Evolutionary conservation across 2,797 vertebrate genomes (phyloP).

Genomic region (Erpetoichthys calabaricus): DNA sequence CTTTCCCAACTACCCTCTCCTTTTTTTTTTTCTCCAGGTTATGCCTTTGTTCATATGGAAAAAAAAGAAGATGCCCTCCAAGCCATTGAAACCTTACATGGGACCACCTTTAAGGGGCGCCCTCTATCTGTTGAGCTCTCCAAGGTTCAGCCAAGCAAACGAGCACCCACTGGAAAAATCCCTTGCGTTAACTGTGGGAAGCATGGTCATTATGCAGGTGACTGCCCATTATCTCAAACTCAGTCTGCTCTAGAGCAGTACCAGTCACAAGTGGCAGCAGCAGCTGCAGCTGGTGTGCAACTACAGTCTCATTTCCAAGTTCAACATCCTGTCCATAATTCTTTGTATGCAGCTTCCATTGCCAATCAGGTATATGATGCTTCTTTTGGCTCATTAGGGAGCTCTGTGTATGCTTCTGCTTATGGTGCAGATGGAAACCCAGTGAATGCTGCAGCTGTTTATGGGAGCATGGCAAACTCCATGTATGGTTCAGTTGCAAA

Average conservation of each 20-base stretch:
- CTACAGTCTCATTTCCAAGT: slow-evolving; percentile 55
- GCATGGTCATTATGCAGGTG: slow-evolving; percentile 63
- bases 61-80: slow-evolving; percentile 89
- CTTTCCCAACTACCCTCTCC: slow-evolving; percentile 38
- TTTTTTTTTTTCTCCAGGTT: slow-evolving; percentile 67
- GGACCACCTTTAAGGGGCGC: slow-evolving; percentile 89
- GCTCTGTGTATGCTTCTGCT: slow-evolving; percentile 40
- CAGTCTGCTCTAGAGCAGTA: slow-evolving; percentile 53
- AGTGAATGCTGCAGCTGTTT: not conserved
- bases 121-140: slow-evolving; percentile 91
- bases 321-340: slow-evolving; percentile 63
- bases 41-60: slow-evolving; percentile 98
- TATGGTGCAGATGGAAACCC: slow-evolving; percentile 30
- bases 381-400: slow-evolving; percentile 39
- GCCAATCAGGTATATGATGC: slow-evolving; percentile 60
- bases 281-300: slow-evolving; percentile 41
- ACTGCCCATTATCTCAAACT: slow-evolving; percentile 55
- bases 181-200: slow-evolving; percentile 65
- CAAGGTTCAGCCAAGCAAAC: slow-evolving; percentile 67
- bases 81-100: slow-evolving; percentile 90
- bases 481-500: slow-evolving; percentile 46
- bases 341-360: slow-evolving; percentile 61
- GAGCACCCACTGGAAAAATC: slow-evolving; percentile 56
- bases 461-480: slow-evolving; percentile 40
- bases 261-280: slow-evolving; percentile 45